These are phyloP conservation scores for Lithophane socia DNA, from an alignment of 2,888 invertebrate species.

Conservation along the genomic window DNA sequence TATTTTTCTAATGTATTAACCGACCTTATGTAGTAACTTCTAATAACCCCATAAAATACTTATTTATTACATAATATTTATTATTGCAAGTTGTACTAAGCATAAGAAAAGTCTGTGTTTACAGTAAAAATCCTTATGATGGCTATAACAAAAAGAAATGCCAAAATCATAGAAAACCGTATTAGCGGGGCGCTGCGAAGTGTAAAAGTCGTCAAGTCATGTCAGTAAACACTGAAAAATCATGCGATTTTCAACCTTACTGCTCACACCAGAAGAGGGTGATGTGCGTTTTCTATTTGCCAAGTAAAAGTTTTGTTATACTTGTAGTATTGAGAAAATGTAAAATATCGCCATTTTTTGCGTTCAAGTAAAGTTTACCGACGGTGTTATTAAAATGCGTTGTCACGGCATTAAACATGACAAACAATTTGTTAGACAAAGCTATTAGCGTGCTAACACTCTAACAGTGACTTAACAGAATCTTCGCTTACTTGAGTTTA, in stretches of 20 bases:
- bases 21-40: not conserved
- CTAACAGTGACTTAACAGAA: not conserved
- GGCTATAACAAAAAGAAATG: slow-evolving; percentile 33
- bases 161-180: slow-evolving; percentile 68
- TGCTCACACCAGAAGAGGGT: slow-evolving; percentile 55
- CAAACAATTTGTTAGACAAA: slow-evolving; percentile 3
- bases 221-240: slow-evolving; percentile 42
- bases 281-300: slow-evolving; percentile 78
- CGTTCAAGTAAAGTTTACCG: slow-evolving; percentile 10
- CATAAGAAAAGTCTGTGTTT: slow-evolving; percentile 14
- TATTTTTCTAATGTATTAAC: not conserved
- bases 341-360: slow-evolving; percentile 20
- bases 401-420: slow-evolving; percentile 10
- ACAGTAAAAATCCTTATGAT: not conserved
- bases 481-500: not conserved
- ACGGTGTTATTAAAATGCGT: not conserved
- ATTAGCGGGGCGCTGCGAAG: slow-evolving; percentile 77
- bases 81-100: not conserved
- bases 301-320: slow-evolving; percentile 83
- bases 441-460: slow-evolving; percentile 11
- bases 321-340: slow-evolving; percentile 56
- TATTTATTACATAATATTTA: not conserved
- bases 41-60: no score
- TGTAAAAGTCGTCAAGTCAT: slow-evolving; percentile 79
- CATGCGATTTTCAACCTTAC: slow-evolving; percentile 66